Conservation (phyloP, 2,113 vertebrate species). For the Gallinago jamesoni region DNA sequence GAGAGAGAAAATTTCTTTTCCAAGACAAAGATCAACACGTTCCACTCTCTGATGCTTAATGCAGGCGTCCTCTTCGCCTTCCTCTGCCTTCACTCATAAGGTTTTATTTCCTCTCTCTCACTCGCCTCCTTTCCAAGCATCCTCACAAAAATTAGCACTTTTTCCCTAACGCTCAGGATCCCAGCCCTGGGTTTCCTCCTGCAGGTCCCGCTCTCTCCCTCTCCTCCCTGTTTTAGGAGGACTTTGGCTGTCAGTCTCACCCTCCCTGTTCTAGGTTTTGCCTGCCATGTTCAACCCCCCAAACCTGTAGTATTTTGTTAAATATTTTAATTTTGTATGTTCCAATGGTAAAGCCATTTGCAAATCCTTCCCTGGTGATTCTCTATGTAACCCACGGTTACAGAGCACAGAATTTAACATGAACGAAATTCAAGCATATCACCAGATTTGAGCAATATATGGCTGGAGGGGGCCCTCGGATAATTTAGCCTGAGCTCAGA, state of each 20-base stretch:
- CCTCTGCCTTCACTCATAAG: not conserved
- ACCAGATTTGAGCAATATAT: not conserved
- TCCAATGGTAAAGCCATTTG: not conserved
- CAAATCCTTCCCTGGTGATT: not conserved
- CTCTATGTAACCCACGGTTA: rapidly evolving
- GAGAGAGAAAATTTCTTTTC: not conserved
- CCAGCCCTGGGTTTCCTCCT: not conserved
- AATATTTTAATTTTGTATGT: not conserved
- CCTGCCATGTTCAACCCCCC: rapidly evolving
- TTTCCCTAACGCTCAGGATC: not conserved
- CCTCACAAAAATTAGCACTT: not conserved
- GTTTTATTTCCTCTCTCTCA: not conserved
- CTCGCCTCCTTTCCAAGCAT: not conserved
- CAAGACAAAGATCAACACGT: not conserved
- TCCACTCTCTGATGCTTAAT: not conserved
- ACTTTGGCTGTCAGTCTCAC: not conserved
- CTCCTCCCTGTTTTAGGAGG: not conserved
- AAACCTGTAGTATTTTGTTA: not conserved
- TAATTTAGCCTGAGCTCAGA: not conserved
- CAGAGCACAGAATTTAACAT: not conserved
- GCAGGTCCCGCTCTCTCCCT: not conserved
- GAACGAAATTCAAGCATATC: rapidly evolving
- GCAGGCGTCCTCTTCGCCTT: no score
- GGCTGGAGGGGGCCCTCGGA: no score
- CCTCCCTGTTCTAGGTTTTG: not conserved